Evolutionary conservation across 2,113 vertebrate species (phyloP).

Genomic region (Scatophagus argus): DNA sequence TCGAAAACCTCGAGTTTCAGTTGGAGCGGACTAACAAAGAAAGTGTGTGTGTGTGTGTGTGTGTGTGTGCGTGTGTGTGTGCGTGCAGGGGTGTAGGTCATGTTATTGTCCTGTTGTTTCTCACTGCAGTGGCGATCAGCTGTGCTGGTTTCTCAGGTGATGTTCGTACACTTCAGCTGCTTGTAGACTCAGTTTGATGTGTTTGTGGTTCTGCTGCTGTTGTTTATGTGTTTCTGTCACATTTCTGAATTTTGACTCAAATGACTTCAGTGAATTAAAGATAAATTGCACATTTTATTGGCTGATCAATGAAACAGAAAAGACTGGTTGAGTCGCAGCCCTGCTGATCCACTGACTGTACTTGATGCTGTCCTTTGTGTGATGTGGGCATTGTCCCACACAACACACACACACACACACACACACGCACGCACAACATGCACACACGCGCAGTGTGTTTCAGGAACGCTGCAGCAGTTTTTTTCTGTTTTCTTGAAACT

Average conservation of each 20-base stretch:
- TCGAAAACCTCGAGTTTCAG: neutral
- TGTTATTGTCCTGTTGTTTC: constrained; percentile 18
- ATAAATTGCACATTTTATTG: too few species aligned
- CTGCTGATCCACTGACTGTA: neutral
- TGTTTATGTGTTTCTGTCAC: neutral
- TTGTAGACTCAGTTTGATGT: neutral
- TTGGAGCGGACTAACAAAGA: constrained; percentile 31
- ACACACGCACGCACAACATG: neutral
- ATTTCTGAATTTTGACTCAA: neutral
- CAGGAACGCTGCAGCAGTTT: neutral
- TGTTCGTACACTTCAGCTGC: neutral
- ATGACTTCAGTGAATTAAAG: neutral
- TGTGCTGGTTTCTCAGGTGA: neutral
- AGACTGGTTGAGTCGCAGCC: neutral
- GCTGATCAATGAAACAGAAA: too few species aligned
- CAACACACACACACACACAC: neutral
- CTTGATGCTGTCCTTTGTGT: neutral
- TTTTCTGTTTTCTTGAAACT: neutral
- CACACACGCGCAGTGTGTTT: neutral
- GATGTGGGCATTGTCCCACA: neutral
- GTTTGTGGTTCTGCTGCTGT: neutral
- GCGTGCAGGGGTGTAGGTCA: neutral
- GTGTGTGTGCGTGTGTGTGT: constrained; percentile 7
- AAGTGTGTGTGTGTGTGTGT: neutral
- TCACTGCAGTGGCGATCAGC: too few species aligned